Evolutionary conservation across 2,797 vertebrate genomes (phyloP).

Genomic region (Silurus aristotelis): DNA sequence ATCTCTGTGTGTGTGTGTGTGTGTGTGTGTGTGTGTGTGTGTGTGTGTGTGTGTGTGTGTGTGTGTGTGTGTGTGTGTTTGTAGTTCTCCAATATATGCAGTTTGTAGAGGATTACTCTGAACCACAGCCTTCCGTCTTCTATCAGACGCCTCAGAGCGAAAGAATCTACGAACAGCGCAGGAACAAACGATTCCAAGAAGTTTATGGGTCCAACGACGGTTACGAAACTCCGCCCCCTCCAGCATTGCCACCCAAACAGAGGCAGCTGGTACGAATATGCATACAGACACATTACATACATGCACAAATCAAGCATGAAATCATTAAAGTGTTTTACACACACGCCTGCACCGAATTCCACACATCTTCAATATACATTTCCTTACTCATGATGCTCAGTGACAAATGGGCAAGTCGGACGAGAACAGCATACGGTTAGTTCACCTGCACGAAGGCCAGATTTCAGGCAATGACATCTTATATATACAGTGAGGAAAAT

Average conservation of each 20-base stretch:
- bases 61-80: slow-evolving; percentile 56
- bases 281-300: slow-evolving; percentile 11
- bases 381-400: not conserved
- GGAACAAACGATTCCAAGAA: slow-evolving; percentile 91
- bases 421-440: not conserved
- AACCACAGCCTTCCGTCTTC: slow-evolving; percentile 96
- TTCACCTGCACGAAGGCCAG: slow-evolving; percentile 26
- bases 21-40: not conserved
- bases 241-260: slow-evolving; percentile 93
- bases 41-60: not conserved
- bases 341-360: not conserved
- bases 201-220: slow-evolving; percentile 92
- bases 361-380: not conserved
- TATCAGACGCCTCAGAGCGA: slow-evolving; percentile 97
- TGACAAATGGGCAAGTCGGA: not conserved
- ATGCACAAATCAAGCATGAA: not conserved
- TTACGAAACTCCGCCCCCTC: slow-evolving; percentile 86
- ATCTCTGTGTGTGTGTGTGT: not conserved
- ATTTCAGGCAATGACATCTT: slow-evolving; percentile 17
- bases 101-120: slow-evolving; percentile 97
- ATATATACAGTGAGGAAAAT: no score
- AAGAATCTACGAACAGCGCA: slow-evolving; percentile 93
- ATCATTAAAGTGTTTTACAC: not conserved
- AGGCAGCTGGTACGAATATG: slow-evolving; percentile 88
- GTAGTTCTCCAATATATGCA: slow-evolving; percentile 97